These are phyloP conservation scores for Anguilla anguilla DNA, from an alignment of 2,797 vertebrate genomes.

Conservation along the genomic window DNA sequence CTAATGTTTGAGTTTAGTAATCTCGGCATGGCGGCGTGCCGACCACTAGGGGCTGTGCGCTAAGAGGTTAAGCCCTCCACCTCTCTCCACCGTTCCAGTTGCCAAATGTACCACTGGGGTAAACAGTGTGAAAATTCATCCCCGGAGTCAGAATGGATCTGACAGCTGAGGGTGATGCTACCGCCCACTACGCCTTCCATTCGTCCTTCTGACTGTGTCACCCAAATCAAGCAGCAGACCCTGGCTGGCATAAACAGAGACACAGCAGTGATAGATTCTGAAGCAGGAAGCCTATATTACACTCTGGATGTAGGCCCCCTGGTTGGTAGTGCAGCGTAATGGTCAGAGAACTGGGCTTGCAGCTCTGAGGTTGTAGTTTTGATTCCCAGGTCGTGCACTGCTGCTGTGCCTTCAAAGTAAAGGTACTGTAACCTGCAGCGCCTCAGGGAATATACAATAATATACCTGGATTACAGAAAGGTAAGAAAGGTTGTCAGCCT, in stretches of 20 bases:
- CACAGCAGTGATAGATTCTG: background rate
- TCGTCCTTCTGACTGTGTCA: constrained; percentile 38
- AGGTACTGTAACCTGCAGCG: no score
- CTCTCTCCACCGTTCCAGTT: background rate
- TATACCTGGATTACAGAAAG: background rate
- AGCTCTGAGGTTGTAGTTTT: no score
- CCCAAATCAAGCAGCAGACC: constrained; percentile 19
- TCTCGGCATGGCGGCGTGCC: no score
- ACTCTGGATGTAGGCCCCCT: no score
- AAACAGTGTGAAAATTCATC: constrained; percentile 28
- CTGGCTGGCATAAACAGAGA: background rate
- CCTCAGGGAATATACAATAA: no score
- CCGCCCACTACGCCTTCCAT: constrained; percentile 10
- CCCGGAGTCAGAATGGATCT: constrained; percentile 17
- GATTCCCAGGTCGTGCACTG: no score
- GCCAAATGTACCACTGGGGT: constrained; percentile 37
- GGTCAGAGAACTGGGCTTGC: no score
- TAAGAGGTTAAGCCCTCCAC: no score
- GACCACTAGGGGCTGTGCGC: no score
- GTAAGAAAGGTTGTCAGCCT: background rate
- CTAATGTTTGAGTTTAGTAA: no score
- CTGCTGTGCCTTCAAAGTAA: no score
- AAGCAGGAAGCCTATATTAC: background rate
- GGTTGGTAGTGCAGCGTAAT: background rate
- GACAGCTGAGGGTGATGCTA: constrained; percentile 41